Conservation (phyloP, 2,888 invertebrate species). For the Hyppa rectilinea region DNA sequence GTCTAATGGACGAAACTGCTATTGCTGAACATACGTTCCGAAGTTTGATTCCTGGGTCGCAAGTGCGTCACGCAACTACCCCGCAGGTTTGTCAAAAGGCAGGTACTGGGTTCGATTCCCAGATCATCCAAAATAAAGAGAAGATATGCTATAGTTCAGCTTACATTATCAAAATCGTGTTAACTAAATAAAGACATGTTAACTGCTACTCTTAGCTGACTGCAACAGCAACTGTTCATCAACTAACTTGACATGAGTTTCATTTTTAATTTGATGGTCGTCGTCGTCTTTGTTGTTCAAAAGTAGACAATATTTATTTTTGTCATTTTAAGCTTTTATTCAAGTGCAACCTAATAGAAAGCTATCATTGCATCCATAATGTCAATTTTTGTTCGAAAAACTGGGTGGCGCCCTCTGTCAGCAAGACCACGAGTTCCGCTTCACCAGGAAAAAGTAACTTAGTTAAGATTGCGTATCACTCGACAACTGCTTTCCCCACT, state of each 20-base stretch:
- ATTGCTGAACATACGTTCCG: background rate
- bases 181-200: background rate
- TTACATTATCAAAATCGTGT: background rate
- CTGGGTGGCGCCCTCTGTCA: too few relatives aligned
- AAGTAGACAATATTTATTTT: background rate
- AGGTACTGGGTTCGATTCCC: conserved; percentile 4
- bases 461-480: too few relatives aligned
- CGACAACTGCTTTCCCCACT: too few relatives aligned
- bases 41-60: background rate
- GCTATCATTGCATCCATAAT: too few relatives aligned
- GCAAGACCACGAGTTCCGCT: too few relatives aligned
- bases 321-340: background rate
- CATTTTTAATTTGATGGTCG: background rate
- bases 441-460: too few relatives aligned
- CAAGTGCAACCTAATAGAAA: too few relatives aligned
- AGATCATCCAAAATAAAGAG: background rate
- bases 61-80: background rate
- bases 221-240: background rate
- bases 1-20: background rate
- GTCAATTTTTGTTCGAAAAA: too few relatives aligned
- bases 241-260: background rate
- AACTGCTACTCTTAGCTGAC: background rate
- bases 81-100: background rate
- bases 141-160: background rate
- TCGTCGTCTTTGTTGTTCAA: too few relatives aligned